Evolutionary conservation across 92 coral and sea anemone genomes (phyloP).

Genomic region (Siderastrea radians): DNA sequence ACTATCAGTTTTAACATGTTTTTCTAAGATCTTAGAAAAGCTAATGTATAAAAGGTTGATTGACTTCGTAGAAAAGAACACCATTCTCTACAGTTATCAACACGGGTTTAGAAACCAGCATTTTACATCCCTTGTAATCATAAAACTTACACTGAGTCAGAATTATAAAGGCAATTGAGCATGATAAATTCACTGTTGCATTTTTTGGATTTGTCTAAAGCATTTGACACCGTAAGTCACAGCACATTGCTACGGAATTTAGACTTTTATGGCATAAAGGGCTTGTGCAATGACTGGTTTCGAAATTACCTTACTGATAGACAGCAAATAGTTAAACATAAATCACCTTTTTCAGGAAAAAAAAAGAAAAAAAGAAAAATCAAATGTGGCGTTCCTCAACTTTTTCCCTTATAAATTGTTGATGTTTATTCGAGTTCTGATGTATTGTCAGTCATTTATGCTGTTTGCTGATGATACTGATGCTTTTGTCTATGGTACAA

Average conservation of each 20-base stretch:
- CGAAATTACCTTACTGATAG: constrained; percentile 12
- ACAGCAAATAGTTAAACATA: constrained; percentile 4
- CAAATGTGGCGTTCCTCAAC: background rate
- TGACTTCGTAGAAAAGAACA: constrained; percentile 13
- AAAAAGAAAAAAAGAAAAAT: background rate
- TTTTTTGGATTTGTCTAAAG: constrained; percentile 35
- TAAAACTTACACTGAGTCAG: background rate
- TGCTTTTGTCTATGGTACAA: background rate
- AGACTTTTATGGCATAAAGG: constrained; percentile 27
- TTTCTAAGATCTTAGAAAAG: constrained; percentile 35
- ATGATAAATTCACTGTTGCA: constrained; percentile 1
- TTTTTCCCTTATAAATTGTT: background rate
- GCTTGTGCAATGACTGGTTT: constrained; percentile 21
- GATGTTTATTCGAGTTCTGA: background rate
- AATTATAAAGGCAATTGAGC: constrained; percentile 2
- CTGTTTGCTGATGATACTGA: no score
- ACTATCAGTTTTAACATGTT: background rate
- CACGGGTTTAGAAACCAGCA: constrained; percentile 13
- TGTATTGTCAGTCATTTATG: background rate
- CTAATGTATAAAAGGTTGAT: constrained; percentile 1
- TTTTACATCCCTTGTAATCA: constrained; percentile 10
- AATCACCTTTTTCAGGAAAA: background rate
- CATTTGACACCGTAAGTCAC: constrained; percentile 29
- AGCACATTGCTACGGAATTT: background rate
- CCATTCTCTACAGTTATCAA: background rate